These are phyloP conservation scores for Mylabris phalerata DNA, from an alignment of 1,140 invertebrate species.

Conservation along the genomic window DNA sequence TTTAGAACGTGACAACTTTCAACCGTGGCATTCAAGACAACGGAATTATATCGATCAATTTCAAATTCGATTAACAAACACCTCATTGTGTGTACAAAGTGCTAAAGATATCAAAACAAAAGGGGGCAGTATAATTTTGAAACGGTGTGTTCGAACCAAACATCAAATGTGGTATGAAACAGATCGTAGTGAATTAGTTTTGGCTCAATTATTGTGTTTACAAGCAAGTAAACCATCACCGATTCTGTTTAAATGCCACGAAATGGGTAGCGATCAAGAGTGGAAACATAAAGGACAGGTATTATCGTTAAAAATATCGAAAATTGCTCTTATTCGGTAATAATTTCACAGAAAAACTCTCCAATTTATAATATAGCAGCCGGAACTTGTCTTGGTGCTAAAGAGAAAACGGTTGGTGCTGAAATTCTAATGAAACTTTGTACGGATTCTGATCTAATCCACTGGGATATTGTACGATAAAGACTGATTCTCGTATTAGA, in stretches of 20 bases:
- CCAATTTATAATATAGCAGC: slow-evolving; percentile 81
- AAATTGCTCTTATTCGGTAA: no score
- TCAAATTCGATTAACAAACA: slow-evolving; percentile 64
- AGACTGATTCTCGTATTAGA: slow-evolving; percentile 9
- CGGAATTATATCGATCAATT: slow-evolving; percentile 67
- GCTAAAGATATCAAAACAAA: slow-evolving; percentile 73
- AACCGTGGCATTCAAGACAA: slow-evolving; percentile 73
- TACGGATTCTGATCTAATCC: slow-evolving; percentile 51
- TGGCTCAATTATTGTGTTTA: slow-evolving; percentile 78
- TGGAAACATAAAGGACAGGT: slow-evolving; percentile 67
- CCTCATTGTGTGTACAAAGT: slow-evolving; percentile 68
- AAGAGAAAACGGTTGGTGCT: slow-evolving; percentile 46
- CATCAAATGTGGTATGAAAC: slow-evolving; percentile 86
- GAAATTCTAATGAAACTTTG: slow-evolving; percentile 66
- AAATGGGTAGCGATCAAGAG: slow-evolving; percentile 81
- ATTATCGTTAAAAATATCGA: no score
- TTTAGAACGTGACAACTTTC: slow-evolving; percentile 56
- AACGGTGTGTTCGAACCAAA: slow-evolving; percentile 58
- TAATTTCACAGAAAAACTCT: slow-evolving; percentile 50
- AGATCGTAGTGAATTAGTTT: slow-evolving; percentile 73
- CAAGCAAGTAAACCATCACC: slow-evolving; percentile 63
- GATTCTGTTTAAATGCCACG: slow-evolving; percentile 82
- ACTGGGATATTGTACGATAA: slow-evolving; percentile 67
- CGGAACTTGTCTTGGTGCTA: slow-evolving; percentile 70
- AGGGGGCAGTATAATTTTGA: slow-evolving; percentile 63